Evolutionary conservation across 2,113 vertebrate genomes (phyloP).

Genomic region (Oncorhynchus kisutch): DNA sequence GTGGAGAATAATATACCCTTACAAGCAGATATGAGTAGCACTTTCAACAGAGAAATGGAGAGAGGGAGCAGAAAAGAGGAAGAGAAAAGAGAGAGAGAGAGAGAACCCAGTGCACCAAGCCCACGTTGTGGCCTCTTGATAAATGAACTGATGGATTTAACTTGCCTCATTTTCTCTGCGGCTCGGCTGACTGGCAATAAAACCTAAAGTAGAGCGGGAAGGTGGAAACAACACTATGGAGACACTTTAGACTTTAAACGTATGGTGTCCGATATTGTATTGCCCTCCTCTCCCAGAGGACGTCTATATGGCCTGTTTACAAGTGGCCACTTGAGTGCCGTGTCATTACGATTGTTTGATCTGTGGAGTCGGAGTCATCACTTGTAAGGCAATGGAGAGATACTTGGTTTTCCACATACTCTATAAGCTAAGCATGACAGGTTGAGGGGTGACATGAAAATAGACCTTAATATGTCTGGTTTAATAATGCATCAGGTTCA

Average conservation of each 20-base stretch:
- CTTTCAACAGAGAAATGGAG: slow-evolving; percentile 2
- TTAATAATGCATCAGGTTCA: not conserved
- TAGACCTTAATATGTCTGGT: slow-evolving; percentile 13
- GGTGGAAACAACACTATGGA: slow-evolving; percentile 23
- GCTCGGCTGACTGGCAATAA: slow-evolving; percentile 32
- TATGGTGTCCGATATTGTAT: slow-evolving; percentile 4
- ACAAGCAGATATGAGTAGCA: slow-evolving; percentile 15
- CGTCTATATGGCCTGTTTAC: slow-evolving; percentile 18
- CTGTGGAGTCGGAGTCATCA: slow-evolving; percentile 32
- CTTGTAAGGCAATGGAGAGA: slow-evolving; percentile 24
- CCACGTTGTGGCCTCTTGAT: slow-evolving; percentile 30
- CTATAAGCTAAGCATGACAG: slow-evolving; percentile 17
- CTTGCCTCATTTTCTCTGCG: slow-evolving; percentile 8
- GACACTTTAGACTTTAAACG: not conserved
- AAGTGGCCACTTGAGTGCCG: slow-evolving; percentile 16
- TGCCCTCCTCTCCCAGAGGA: slow-evolving; percentile 23
- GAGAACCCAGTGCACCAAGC: slow-evolving; percentile 6
- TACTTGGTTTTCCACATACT: slow-evolving; percentile 44
- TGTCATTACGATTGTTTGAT: slow-evolving; percentile 27
- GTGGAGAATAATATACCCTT: slow-evolving; percentile 6
- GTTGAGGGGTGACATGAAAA: not conserved
- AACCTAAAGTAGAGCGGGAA: slow-evolving; percentile 1
- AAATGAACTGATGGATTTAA: slow-evolving; percentile 51
- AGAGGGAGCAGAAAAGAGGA: slow-evolving; percentile 18
- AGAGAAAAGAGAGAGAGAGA: slow-evolving; percentile 11